Evolutionary conservation across 2,888 invertebrate genomes (phyloP).

Genomic region (Plusia festucae): DNA sequence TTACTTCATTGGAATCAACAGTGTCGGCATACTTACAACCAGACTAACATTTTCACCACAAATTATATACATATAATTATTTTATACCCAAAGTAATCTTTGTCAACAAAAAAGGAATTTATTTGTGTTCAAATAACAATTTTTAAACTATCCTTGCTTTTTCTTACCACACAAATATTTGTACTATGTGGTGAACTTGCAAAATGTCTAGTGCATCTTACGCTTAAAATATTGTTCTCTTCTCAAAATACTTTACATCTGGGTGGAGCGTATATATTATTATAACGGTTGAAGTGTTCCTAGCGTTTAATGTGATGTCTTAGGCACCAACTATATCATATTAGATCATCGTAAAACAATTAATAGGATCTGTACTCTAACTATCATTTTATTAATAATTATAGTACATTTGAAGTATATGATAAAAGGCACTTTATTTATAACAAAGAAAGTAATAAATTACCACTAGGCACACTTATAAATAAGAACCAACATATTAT

Average conservation of each 20-base stretch:
- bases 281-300: constrained; percentile 10
- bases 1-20: constrained; percentile 37
- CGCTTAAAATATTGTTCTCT: constrained; percentile 19
- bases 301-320: constrained; percentile 42
- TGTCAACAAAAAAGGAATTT: constrained; percentile 18
- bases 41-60: constrained; percentile 48
- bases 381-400: constrained; percentile 26
- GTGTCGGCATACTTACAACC: constrained; percentile 10
- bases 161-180: constrained; percentile 41
- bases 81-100: constrained; percentile 21
- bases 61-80: constrained; percentile 44
- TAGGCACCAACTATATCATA: constrained; percentile 23
- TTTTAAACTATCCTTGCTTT: constrained; percentile 24
- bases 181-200: constrained; percentile 50
- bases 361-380: constrained; percentile 30
- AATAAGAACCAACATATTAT: constrained; percentile 49
- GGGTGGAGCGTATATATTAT: constrained; percentile 5
- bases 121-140: constrained; percentile 30
- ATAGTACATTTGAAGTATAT: constrained; percentile 48
- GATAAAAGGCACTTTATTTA: constrained; percentile 79
- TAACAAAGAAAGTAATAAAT: constrained; percentile 67
- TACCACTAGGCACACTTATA: constrained; percentile 64
- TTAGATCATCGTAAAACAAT: constrained; percentile 24
- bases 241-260: constrained; percentile 30
- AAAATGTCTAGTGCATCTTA: constrained; percentile 36